phyloP scores from a whole-genome alignment of 2,113 vertebrate species.

The Neotoma lepida region DNA sequence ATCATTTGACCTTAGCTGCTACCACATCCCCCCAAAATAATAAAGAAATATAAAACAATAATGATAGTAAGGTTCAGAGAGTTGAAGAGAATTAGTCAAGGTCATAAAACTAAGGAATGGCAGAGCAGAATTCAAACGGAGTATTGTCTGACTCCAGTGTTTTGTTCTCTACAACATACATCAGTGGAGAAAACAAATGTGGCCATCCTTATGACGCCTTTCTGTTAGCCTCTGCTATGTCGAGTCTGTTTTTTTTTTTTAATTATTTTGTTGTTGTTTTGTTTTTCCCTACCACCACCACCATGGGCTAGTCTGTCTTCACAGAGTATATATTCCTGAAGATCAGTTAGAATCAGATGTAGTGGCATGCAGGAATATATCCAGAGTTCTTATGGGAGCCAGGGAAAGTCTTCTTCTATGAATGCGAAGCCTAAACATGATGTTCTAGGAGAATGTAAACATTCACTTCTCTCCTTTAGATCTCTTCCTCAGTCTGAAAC shows the following conservation, averaged over 20 bases:
- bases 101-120: slow-evolving; percentile 27
- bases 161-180: neutral
- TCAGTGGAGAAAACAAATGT: neutral
- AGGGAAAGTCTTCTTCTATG: slow-evolving; percentile 12
- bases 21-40: neutral
- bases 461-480: neutral
- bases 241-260: neutral
- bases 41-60: neutral
- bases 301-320: neutral
- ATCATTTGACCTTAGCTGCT: neutral
- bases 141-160: neutral
- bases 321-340: neutral
- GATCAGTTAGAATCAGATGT: neutral
- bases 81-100: neutral
- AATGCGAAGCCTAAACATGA: slow-evolving; percentile 8
- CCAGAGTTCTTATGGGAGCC: neutral
- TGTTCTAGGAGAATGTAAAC: neutral
- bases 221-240: neutral
- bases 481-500: slow-evolving; percentile 1
- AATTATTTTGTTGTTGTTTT: neutral
- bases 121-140: neutral
- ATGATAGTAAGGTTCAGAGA: neutral
- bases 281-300: neutral
- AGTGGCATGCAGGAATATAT: neutral
- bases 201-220: neutral